Conservation (phyloP, 1,140 invertebrate genomes). For the Sminthurides bifidus region DNA sequence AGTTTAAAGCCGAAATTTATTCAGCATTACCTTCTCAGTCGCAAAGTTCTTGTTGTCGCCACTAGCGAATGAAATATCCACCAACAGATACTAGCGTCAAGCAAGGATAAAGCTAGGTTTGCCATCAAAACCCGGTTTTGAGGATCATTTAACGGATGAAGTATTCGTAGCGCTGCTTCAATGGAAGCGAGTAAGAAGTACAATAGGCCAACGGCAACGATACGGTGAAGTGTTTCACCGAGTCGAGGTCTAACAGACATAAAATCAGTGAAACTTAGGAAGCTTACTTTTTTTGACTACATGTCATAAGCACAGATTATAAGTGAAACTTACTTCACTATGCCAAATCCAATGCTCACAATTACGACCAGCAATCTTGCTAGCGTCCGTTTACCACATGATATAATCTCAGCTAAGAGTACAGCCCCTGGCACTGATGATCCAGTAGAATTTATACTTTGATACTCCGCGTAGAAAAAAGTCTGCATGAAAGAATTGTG, state of each 20-base stretch:
- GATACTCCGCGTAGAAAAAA: slow-evolving; percentile 80
- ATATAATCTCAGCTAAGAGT: slow-evolving; percentile 73
- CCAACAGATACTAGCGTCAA: slow-evolving; percentile 55
- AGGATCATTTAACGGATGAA: slow-evolving; percentile 52
- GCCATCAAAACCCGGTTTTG: slow-evolving; percentile 56
- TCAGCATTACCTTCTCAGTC: slow-evolving; percentile 52
- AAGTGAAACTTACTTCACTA: slow-evolving; percentile 67
- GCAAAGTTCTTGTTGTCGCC: slow-evolving; percentile 73
- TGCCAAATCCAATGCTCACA: slow-evolving; percentile 85
- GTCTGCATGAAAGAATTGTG: slow-evolving; percentile 42
- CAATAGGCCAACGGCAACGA: slow-evolving; percentile 64
- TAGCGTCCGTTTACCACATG: slow-evolving; percentile 74
- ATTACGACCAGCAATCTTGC: slow-evolving; percentile 87
- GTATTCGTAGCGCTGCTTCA: slow-evolving; percentile 66
- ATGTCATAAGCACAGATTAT: slow-evolving; percentile 2
- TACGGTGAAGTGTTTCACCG: slow-evolving; percentile 69
- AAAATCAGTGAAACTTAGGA: slow-evolving; percentile 10
- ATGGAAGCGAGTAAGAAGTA: slow-evolving; percentile 72
- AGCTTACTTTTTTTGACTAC: background rate
- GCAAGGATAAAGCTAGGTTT: slow-evolving; percentile 55
- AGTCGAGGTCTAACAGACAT: slow-evolving; percentile 57
- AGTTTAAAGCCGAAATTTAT: slow-evolving; percentile 26
- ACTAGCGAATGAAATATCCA: slow-evolving; percentile 82
- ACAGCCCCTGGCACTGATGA: slow-evolving; percentile 52
- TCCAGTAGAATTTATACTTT: slow-evolving; percentile 63